Conservation (phyloP, 2,113 vertebrate species). For the Pygoscelis antarcticus region DNA sequence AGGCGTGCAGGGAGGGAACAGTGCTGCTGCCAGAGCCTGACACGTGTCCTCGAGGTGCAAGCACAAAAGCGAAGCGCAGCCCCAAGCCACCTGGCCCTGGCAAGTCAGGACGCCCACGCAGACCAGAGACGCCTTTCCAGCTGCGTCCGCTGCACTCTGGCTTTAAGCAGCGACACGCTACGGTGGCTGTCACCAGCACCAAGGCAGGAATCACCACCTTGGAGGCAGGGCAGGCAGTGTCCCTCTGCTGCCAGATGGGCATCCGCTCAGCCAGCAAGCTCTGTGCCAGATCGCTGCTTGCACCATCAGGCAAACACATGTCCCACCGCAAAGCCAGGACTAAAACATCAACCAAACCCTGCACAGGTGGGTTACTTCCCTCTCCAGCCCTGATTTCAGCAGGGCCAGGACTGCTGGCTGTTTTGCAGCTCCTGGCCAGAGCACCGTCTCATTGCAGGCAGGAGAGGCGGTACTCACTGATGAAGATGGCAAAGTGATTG, state of each 20-base stretch:
- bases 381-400: not conserved
- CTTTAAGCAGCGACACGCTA: accelerated
- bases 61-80: not conserved
- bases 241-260: not conserved
- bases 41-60: accelerated
- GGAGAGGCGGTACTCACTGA: constrained; percentile 81
- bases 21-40: accelerated
- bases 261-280: not conserved
- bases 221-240: not conserved
- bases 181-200: not conserved
- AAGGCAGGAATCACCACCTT: not conserved
- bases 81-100: not conserved
- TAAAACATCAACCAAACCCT: not conserved
- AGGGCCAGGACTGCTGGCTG: not conserved
- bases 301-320: not conserved
- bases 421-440: not conserved
- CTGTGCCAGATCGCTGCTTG: not conserved
- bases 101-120: not conserved
- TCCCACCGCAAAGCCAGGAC: not conserved
- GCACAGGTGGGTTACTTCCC: not conserved
- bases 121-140: accelerated
- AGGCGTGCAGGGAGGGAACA: accelerated
- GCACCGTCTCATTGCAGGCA: not conserved
- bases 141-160: accelerated
- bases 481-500: constrained; percentile 94